phyloP scores from a whole-genome alignment of 2,888 invertebrate species.

The Lasiommata megera region DNA sequence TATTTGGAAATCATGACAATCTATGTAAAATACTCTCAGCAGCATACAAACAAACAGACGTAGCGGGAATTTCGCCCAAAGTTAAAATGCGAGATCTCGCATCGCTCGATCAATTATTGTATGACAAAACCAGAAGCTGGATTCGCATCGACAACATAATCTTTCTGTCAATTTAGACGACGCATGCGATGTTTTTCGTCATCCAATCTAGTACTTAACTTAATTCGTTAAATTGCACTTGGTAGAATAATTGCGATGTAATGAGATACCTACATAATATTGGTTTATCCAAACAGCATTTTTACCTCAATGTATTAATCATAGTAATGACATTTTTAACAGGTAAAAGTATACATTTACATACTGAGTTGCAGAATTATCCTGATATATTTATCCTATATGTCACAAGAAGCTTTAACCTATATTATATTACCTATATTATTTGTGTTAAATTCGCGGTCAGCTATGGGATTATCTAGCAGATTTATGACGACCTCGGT shows the following conservation, averaged over 20 bases:
- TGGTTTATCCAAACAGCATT: neutral
- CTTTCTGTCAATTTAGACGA: slow-evolving; percentile 15
- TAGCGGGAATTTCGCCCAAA: neutral
- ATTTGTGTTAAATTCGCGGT: no score
- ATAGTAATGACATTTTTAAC: neutral
- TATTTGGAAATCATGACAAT: no score
- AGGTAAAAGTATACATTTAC: neutral
- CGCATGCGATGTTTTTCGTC: slow-evolving; percentile 1
- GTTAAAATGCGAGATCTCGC: neutral
- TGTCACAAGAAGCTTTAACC: no score
- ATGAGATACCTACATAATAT: neutral
- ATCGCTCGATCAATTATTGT: neutral
- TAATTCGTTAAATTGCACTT: slow-evolving; percentile 10
- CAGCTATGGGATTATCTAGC: no score
- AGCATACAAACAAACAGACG: no score
- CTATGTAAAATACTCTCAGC: no score
- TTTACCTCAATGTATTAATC: neutral
- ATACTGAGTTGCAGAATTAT: no score
- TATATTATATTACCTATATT: no score
- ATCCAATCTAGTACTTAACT: neutral
- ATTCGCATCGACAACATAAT: slow-evolving; percentile 2
- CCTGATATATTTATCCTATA: no score
- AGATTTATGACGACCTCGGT: no score
- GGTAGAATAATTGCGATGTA: slow-evolving; percentile 18
- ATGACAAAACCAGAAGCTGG: slow-evolving; percentile 18